Conservation (phyloP, 2,888 invertebrate species). For the Nycteola revayana region DNA sequence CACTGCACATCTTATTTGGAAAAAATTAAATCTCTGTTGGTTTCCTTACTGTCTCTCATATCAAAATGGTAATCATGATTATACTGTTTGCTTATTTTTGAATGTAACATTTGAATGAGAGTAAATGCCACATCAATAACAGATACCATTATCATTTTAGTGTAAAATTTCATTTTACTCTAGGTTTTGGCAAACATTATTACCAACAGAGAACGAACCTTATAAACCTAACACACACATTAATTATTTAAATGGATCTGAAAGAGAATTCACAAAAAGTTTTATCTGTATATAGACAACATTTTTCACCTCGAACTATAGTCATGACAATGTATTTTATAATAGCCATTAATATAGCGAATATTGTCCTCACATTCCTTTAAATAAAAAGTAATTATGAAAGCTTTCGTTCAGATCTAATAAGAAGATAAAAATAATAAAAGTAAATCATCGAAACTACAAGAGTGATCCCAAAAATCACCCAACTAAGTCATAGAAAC, state of each 20-base stretch:
- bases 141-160: neutral
- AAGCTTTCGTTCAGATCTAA: conserved; percentile 74
- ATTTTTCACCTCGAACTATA: conserved; percentile 11
- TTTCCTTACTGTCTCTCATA: conserved; percentile 2
- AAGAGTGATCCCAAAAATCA: conserved; percentile 39
- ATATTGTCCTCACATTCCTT: conserved; percentile 30
- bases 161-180: conserved; percentile 1
- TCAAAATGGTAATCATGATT: too few relatives aligned
- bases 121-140: too few relatives aligned
- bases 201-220: conserved; percentile 55
- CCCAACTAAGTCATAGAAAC: neutral
- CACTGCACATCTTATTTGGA: conserved; percentile 54
- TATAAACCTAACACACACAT: conserved; percentile 64
- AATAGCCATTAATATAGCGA: conserved; percentile 21
- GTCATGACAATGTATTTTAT: conserved; percentile 23
- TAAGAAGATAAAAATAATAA: conserved; percentile 48
- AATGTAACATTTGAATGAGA: too few relatives aligned
- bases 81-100: too few relatives aligned
- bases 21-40: conserved; percentile 50
- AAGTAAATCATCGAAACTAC: conserved; percentile 42
- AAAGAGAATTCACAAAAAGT: conserved; percentile 68
- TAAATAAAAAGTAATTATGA: conserved; percentile 46
- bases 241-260: conserved; percentile 65
- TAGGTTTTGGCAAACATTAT: conserved; percentile 4
- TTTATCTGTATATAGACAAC: conserved; percentile 33